Evolutionary conservation across 1,140 invertebrate species (phyloP).

Genomic region (Cecropterus lyciades): DNA sequence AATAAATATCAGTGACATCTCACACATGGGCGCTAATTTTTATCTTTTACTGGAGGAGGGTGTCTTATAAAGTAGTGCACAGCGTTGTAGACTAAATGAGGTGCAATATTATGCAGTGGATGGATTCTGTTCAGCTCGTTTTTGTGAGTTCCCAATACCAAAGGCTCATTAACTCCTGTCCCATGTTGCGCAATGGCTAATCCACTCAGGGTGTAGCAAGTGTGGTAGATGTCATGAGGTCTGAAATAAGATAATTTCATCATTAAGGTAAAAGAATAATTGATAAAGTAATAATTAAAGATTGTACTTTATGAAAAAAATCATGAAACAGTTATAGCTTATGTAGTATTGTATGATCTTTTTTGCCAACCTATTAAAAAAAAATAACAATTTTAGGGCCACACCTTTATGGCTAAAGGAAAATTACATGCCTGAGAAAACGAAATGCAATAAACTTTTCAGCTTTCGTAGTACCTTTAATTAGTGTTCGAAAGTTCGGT

Average conservation of each 20-base stretch:
- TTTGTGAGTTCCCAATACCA: constrained; percentile 63
- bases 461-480: too few relatives aligned
- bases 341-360: too few relatives aligned
- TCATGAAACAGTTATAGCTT: too few relatives aligned
- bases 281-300: too few relatives aligned
- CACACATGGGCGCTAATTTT: constrained; percentile 49
- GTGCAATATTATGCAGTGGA: constrained; percentile 79
- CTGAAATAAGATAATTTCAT: constrained; percentile 87
- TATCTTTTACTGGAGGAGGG: constrained; percentile 71
- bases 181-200: constrained; percentile 96
- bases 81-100: constrained; percentile 78
- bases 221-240: constrained; percentile 96
- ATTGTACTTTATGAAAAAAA: too few relatives aligned
- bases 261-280: too few relatives aligned
- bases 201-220: constrained; percentile 98
- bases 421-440: too few relatives aligned
- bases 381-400: too few relatives aligned
- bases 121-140: constrained; percentile 80
- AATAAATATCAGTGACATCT: constrained; percentile 5
- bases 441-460: too few relatives aligned
- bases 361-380: too few relatives aligned
- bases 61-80: constrained; percentile 77
- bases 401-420: too few relatives aligned
- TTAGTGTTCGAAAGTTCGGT: too few relatives aligned
- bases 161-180: constrained; percentile 81